Evolutionary conservation across 2,888 invertebrate species (phyloP).

Genomic region (Scaptomyza caliginosa): DNA sequence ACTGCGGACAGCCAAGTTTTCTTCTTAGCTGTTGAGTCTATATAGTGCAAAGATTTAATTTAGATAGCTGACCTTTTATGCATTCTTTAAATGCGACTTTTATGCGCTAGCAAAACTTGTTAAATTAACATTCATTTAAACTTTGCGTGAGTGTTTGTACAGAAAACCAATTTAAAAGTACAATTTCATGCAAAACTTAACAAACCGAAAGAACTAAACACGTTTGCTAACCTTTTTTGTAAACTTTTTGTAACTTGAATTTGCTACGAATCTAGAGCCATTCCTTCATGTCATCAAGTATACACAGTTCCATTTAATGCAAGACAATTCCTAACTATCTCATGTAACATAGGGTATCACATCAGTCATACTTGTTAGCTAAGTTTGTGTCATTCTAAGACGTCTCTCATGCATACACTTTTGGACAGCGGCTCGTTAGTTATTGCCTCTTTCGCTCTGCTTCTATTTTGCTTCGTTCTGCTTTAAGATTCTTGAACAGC

Average conservation of each 20-base stretch:
- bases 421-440: constrained; percentile 48
- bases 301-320: not conserved
- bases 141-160: not conserved
- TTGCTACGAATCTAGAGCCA: too few species aligned
- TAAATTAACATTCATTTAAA: not conserved
- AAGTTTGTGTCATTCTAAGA: not conserved
- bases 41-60: not conserved
- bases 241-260: too few species aligned
- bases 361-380: not conserved
- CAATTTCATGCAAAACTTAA: not conserved
- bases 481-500: constrained; percentile 6
- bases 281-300: not conserved
- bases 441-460: constrained; percentile 13
- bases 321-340: not conserved
- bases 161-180: not conserved
- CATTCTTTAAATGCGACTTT: not conserved
- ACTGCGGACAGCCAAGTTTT: not conserved
- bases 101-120: not conserved
- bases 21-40: not conserved
- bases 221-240: not conserved
- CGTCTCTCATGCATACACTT: constrained; percentile 24
- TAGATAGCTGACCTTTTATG: not conserved
- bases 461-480: constrained; percentile 1
- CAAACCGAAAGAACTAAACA: not conserved
- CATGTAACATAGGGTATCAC: constrained; percentile 14